phyloP scores from a whole-genome alignment of 2,797 vertebrate species.

The Sebastes taczanowskii region DNA sequence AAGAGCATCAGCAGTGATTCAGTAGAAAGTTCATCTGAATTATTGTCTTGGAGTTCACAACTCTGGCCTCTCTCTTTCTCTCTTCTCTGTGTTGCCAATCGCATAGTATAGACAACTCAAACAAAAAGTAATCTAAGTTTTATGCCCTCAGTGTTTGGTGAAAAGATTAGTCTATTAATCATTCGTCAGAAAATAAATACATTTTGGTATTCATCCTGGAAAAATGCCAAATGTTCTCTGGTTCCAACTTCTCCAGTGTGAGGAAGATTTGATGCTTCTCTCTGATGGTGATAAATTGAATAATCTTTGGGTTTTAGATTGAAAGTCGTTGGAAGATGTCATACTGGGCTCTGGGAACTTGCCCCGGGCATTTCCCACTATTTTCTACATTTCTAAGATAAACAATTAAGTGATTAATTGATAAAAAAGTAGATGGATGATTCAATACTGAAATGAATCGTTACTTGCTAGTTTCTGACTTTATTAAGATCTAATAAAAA shows the following conservation, averaged over 20 bases:
- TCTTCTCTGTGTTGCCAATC: neutral
- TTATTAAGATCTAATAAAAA: neutral
- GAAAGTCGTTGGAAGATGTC: no score
- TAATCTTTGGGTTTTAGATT: no score
- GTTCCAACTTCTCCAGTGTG: neutral
- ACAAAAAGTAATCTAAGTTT: neutral
- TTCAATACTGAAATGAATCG: neutral
- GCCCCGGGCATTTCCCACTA: neutral
- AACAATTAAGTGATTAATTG: neutral
- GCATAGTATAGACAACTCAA: neutral
- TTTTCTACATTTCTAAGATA: neutral
- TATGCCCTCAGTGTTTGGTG: neutral
- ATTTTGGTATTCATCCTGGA: neutral
- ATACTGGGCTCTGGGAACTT: no score
- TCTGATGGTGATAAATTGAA: no score
- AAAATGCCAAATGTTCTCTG: neutral
- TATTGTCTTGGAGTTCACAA: neutral
- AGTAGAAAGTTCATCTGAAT: neutral
- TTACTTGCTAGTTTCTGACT: neutral
- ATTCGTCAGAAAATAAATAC: neutral
- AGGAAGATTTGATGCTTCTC: neutral
- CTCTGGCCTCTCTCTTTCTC: neutral
- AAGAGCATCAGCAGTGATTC: neutral
- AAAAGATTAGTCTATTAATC: neutral
- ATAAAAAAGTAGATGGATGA: neutral